Evolutionary conservation across 2,888 invertebrate genomes (phyloP).

Genomic region (Lithophane semibrunnea): DNA sequence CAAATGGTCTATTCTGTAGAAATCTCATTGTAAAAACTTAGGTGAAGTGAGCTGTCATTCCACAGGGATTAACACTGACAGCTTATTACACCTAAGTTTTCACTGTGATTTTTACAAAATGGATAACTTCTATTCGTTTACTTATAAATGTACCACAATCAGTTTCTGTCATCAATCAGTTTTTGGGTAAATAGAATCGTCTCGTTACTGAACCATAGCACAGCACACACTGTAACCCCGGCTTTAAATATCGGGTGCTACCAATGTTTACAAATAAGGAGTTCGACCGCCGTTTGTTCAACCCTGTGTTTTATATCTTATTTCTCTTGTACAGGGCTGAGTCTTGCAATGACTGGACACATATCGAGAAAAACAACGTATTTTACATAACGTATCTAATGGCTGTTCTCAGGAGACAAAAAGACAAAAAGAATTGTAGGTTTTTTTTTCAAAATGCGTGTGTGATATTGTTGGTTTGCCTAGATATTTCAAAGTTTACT

Average conservation of each 20-base stretch:
- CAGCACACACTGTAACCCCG: conserved; percentile 53
- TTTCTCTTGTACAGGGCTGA: conserved; percentile 62
- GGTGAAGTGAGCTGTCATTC: not conserved
- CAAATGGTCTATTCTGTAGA: not conserved
- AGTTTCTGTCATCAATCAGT: too few species aligned
- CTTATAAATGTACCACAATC: too few species aligned
- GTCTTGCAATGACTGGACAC: conserved; percentile 45
- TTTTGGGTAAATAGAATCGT: not conserved
- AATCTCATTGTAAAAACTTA: not conserved
- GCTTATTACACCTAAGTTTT: not conserved
- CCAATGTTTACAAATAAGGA: conserved; percentile 87
- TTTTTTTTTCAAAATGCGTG: not conserved
- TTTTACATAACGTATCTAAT: conserved; percentile 56
- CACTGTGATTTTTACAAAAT: not conserved
- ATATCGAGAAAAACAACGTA: conserved; percentile 46
- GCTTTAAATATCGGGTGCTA: conserved; percentile 64
- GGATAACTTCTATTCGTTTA: not conserved
- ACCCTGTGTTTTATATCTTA: conserved; percentile 68
- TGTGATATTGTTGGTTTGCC: not conserved
- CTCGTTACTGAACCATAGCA: conserved; percentile 2
- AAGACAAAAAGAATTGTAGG: conserved; percentile 7
- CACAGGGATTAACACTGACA: not conserved
- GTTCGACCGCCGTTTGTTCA: conserved; percentile 76
- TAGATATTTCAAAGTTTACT: too few species aligned
- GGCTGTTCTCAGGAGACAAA: conserved; percentile 13